Base-by-base conservation (phyloP, 1,140 invertebrate genomes). In the Frieseomelitta varia region DNA sequence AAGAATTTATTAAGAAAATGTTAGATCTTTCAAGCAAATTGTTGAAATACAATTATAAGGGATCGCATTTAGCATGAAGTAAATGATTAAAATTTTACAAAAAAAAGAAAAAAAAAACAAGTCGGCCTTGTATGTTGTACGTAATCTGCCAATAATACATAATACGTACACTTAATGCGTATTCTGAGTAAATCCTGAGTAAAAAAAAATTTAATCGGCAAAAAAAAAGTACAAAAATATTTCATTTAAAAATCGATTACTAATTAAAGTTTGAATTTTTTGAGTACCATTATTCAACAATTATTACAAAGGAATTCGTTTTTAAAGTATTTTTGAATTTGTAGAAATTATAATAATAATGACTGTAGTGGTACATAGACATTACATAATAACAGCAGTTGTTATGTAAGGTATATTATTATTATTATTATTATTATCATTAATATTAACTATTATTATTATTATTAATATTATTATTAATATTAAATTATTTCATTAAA, bases 401-500 rank as follows among this genome's bases (percentile, higher is more conserved):
- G n/a, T n/a, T n/a, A n/a, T n/a, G n/a, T n/a, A n/a, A n/a, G n/a
- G n/a, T n/a, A n/a, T n/a, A n/a, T n/a, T n/a, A 86, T 65, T 76
- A 81, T 72, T 79, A 79, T 65, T 56, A 77, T 79, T 67, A 86
- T 56, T 51, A 71, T 30, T 27, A 79, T 73, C 55, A 76, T 65
- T 58, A 78, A 63, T 68, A 83, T 51, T 80, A 65, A 77, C 63
- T 67, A 80, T 55, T 68, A 87, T 58, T 58, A 80, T 34, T 80
- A 79, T 55, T 55, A 84, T 55, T 79, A 84, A 65, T 80, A 75
- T 80, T 81, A 81, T n/a, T 81, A 82, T 47, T 69, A 84, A 86
- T 85, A 87, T 88, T 86, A 90, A 91, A 90, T 81, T 87, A 88
- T 91, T 88, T 75, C 74, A 83, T 81, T 90, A 81, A 82, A 88